Percentiles rank a stretch among this genome's conserved stretches.
Evolutionary conservation across 2,888 invertebrate genomes (phyloP).

Genomic region (Drosophila incognita): DNA sequence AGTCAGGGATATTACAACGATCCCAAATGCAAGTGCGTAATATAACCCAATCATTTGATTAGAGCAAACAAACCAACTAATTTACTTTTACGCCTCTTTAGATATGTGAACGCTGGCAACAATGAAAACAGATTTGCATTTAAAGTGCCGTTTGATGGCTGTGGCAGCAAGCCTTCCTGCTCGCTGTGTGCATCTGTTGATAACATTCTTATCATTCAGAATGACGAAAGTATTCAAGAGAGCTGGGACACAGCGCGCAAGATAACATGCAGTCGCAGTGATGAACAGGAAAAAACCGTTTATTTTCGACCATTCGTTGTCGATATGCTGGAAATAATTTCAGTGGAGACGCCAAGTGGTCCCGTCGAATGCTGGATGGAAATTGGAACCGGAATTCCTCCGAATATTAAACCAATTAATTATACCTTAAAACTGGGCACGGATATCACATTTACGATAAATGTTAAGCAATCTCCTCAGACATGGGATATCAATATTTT

Average conservation of each 20-base stretch:
- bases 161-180: constrained; percentile 88
- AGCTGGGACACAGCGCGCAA: constrained; percentile 89
- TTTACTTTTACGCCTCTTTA: constrained; percentile 61
- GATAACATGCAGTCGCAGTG: constrained; percentile 85
- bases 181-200: constrained; percentile 88
- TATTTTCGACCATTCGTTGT: constrained; percentile 87
- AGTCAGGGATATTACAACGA: constrained; percentile 89
- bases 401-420: constrained; percentile 87
- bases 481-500: constrained; percentile 89
- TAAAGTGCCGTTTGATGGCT: constrained; percentile 88
- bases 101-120: constrained; percentile 88
- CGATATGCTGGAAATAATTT: constrained; percentile 89
- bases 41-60: neutral
- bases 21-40: constrained; percentile 87
- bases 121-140: constrained; percentile 87
- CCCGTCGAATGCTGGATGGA: constrained; percentile 92
- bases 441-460: constrained; percentile 89
- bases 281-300: constrained; percentile 83
- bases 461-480: constrained; percentile 88
- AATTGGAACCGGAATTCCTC: constrained; percentile 89
- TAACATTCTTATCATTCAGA: constrained; percentile 89
- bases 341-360: constrained; percentile 88
- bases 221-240: constrained; percentile 89
- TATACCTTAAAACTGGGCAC: constrained; percentile 89
- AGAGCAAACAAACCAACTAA: neutral